Conservation (phyloP, 2,797 vertebrate genomes). For the Rhyacichthys aspro region DNA sequence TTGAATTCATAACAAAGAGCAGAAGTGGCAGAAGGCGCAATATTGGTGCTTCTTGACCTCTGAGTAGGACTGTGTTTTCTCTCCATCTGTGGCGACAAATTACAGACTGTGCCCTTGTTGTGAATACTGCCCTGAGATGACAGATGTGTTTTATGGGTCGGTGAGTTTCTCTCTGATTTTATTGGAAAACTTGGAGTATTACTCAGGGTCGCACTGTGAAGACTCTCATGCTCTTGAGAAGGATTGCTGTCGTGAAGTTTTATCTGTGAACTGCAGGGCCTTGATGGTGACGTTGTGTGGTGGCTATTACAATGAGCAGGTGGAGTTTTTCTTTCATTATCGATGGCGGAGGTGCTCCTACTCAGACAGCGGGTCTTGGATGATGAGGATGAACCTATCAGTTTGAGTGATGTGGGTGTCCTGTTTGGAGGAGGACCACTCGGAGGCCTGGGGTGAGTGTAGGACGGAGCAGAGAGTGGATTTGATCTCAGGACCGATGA, state of each 20-base stretch:
- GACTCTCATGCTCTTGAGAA: constrained; percentile 8
- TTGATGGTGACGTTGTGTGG: background rate
- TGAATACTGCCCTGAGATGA: constrained; percentile 13
- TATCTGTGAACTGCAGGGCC: constrained; percentile 10
- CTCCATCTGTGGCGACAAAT: constrained; percentile 27
- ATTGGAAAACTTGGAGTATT: constrained; percentile 13
- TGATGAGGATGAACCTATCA: background rate
- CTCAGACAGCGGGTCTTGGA: constrained; percentile 16
- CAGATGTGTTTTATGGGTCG: background rate
- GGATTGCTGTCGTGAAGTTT: background rate
- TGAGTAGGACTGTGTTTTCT: constrained; percentile 17
- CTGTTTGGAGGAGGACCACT: constrained; percentile 11
- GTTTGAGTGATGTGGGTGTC: constrained; percentile 12
- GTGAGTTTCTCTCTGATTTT: constrained; percentile 17
- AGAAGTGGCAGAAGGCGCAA: constrained; percentile 7
- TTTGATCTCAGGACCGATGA: constrained; percentile 30
- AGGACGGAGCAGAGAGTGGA: constrained; percentile 22
- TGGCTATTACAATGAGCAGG: background rate
- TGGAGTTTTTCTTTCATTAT: constrained; percentile 13
- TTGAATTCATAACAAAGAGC: constrained; percentile 16
- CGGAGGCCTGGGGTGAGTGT: constrained; percentile 41
- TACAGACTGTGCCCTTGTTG: constrained; percentile 13
- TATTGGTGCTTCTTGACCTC: constrained; percentile 28
- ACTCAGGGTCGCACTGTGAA: background rate
- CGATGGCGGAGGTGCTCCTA: constrained; percentile 6